Base-by-base conservation (phyloP, 2,113 vertebrate genomes). In the Copsychus sechellarum region DNA sequence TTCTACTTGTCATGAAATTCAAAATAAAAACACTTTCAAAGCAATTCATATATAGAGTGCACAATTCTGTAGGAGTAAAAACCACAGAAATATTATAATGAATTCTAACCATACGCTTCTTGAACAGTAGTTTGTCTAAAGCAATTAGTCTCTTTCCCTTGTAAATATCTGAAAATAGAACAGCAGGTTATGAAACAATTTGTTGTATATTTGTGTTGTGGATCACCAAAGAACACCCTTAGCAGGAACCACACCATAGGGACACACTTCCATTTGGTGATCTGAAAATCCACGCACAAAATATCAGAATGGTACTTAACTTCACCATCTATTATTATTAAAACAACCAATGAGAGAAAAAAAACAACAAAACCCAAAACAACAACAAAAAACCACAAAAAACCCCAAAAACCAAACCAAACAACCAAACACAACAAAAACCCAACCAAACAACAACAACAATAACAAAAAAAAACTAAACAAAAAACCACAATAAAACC, bases 61-160 rank as follows among this genome's bases (percentile, higher is more conserved):
- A 26, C 23, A 81, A 12, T 60, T 86, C 54, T 38, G 40, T 15
- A 45, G 43, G 21, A 92, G 11, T 8, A 80, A 42, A 81, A 86
- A 50, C 6, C 33, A 67, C 1, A 58, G 34, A 90, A 92, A 88
- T 73, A 53, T 61, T 50, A 22, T n/a, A 77, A 86, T 33, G 23
- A 81, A 86, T 77, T 88, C 82, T 47, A 85, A 77, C 34, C 67
- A 54, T 54, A 86, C 73, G 38, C 38, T 51, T 24, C 60, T 74
- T 73, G 23, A 92, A 77, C 42, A 42, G 33, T 54, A 88, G 64
- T 66, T 95, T 90, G 80, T 70, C 65, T 81, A 74, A 88, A 73
- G 36, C 5, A 3, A 81, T 94, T 71, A 58, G 9, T 38, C 42
- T 62, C 73, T 80, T 81, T 65, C 34, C 71, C 33, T 42, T 82